A percentile compares a stretch with the other conserved stretches of the same genome.
phyloP scores from a whole-genome alignment of 2,113 vertebrate species.

The Verasper variegatus region DNA sequence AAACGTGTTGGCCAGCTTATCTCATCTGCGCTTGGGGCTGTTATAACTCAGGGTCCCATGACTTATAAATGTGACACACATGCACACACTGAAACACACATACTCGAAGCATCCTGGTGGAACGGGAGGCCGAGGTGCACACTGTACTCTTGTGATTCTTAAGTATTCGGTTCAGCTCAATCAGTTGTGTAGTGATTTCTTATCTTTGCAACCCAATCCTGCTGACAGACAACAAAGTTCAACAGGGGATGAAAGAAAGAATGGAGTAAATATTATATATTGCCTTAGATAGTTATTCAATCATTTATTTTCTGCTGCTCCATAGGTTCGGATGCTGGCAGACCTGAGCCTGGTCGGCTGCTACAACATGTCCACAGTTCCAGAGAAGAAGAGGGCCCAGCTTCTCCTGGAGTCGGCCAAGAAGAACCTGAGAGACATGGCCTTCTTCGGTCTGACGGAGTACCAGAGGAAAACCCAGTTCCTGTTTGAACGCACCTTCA shows the following conservation, averaged over 20 bases:
- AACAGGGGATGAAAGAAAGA: not conserved
- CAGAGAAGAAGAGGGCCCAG: constrained; percentile 94
- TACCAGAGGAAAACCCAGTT: constrained; percentile 99
- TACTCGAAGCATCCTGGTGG: constrained; percentile 27
- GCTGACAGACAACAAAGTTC: not conserved
- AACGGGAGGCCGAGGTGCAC: constrained; percentile 18
- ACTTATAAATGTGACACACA: constrained; percentile 42
- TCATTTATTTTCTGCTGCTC: not conserved
- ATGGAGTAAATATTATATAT: too few relatives aligned
- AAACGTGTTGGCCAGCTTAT: constrained; percentile 58
- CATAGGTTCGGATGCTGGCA: constrained; percentile 94
- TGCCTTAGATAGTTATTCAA: too few relatives aligned
- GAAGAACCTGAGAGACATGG: constrained; percentile 98
- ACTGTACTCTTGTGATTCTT: constrained; percentile 19
- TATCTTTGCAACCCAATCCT: constrained; percentile 6
- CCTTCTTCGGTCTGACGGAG: constrained; percentile 98
- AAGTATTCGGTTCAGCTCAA: constrained; percentile 1
- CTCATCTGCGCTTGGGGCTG: constrained; percentile 57
- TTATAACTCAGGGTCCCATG: constrained; percentile 55
- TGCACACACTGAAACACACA: not conserved
- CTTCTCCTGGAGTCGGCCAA: constrained; percentile 96
- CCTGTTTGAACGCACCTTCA: constrained; percentile 97
- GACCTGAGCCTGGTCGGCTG: constrained; percentile 98
- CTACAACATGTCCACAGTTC: constrained; percentile 98
- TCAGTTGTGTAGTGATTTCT: constrained; percentile 6